Percentiles rank a stretch among this genome's conserved stretches.
These are phyloP conservation scores for Myotis davidii DNA, from an alignment of 2,113 vertebrate species.

Conservation along the genomic window DNA sequence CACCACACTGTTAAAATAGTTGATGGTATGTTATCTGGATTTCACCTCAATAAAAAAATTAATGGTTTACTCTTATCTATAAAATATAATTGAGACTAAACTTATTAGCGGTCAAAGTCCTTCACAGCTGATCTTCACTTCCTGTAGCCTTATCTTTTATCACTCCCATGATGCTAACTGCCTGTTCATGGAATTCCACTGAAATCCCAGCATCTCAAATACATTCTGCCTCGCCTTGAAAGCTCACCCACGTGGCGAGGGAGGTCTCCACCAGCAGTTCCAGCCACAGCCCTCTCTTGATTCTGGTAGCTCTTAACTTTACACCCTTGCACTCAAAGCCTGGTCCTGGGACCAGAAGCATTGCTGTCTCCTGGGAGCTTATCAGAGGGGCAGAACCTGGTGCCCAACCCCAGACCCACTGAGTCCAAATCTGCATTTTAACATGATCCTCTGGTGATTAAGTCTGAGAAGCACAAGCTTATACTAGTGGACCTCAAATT, in stretches of 20 bases:
- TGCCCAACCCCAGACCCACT: neutral
- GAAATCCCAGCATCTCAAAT: fast-evolving
- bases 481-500: neutral
- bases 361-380: neutral
- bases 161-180: too few species aligned
- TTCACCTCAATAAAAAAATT: neutral
- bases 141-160: neutral
- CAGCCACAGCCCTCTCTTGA: neutral
- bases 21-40: neutral
- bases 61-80: neutral
- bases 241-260: fast-evolving
- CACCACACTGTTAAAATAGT: neutral
- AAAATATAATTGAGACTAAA: neutral
- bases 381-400: neutral
- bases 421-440: neutral
- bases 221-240: neutral
- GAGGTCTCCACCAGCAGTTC: neutral
- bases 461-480: neutral
- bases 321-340: neutral
- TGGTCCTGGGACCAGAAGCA: neutral
- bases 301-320: neutral
- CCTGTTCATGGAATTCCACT: neutral
- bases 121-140: neutral
- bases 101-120: neutral
- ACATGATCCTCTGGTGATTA: neutral